phyloP scores from a whole-genome alignment of 2,888 invertebrate species.

The Acronicta psi region DNA sequence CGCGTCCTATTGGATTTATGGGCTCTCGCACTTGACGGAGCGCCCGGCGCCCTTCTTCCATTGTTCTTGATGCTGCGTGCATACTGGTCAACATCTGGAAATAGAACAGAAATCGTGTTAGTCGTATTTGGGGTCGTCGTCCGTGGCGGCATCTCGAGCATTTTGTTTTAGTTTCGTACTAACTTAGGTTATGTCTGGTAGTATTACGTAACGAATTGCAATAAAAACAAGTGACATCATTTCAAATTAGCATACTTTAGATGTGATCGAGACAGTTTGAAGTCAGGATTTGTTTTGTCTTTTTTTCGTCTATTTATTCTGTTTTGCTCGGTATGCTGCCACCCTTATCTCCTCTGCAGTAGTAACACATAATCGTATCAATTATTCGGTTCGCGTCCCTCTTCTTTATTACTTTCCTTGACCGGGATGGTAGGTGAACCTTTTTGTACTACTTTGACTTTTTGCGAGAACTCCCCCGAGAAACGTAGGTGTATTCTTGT shows the following conservation, averaged over 20 bases:
- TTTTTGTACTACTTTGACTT: slow-evolving; percentile 69
- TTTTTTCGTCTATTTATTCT: slow-evolving; percentile 1
- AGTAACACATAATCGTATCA: slow-evolving; percentile 86
- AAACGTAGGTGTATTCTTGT: slow-evolving; percentile 49
- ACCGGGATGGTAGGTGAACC: slow-evolving; percentile 68
- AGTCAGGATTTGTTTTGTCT: slow-evolving; percentile 25
- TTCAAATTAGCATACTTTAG: slow-evolving; percentile 28
- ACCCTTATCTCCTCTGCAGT: slow-evolving; percentile 68
- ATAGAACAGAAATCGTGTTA: slow-evolving; percentile 61
- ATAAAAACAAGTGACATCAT: slow-evolving; percentile 38
- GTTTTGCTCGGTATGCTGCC: slow-evolving; percentile 52
- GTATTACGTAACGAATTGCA: slow-evolving; percentile 48
- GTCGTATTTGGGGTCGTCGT: slow-evolving; percentile 53
- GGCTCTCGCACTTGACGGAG: slow-evolving; percentile 86
- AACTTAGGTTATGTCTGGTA: slow-evolving; percentile 44
- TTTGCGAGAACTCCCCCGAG: slow-evolving; percentile 53
- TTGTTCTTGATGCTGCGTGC: slow-evolving; percentile 79
- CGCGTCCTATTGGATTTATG: slow-evolving; percentile 87
- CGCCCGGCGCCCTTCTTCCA: slow-evolving; percentile 81
- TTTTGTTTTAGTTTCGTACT: slow-evolving; percentile 47
- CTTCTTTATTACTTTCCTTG: slow-evolving; percentile 83
- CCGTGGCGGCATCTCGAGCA: slow-evolving; percentile 42
- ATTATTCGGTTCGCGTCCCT: slow-evolving; percentile 85
- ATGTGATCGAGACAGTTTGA: slow-evolving; percentile 17
- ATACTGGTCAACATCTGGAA: slow-evolving; percentile 72